Evolutionary conservation across 1,140 invertebrate species (phyloP).

Genomic region (Hyles euphorbiae): DNA sequence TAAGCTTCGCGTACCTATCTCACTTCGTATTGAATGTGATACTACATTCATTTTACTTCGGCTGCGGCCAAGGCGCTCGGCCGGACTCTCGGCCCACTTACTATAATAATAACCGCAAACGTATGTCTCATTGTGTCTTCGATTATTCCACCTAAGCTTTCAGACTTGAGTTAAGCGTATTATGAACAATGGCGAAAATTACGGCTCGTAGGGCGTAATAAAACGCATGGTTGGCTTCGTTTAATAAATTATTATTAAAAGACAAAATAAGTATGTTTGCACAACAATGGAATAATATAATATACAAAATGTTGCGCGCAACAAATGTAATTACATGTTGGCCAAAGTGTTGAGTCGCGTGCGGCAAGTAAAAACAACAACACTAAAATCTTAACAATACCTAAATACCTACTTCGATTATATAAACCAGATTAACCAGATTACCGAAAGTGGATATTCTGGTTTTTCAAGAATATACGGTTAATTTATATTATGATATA

Average conservation of each 20-base stretch:
- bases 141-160: slow-evolving; percentile 69
- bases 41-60: slow-evolving; percentile 12
- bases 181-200: slow-evolving; percentile 9
- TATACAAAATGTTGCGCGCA: no score
- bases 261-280: no score
- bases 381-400: slow-evolving; percentile 17
- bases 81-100: slow-evolving; percentile 57
- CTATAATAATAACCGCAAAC: slow-evolving; percentile 71
- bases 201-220: no score
- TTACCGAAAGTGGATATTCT: slow-evolving; percentile 47
- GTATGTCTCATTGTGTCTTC: slow-evolving; percentile 69
- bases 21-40: slow-evolving; percentile 63
- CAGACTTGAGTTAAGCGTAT: slow-evolving; percentile 61
- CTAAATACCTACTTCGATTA: slow-evolving; percentile 36
- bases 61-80: slow-evolving; percentile 15
- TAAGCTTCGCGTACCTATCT: slow-evolving; percentile 64
- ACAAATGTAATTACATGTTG: no score
- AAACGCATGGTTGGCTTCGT: no score
- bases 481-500: slow-evolving; percentile 38
- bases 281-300: no score
- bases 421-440: slow-evolving; percentile 55
- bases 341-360: no score
- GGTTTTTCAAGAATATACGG: slow-evolving; percentile 53
- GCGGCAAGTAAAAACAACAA: no score
- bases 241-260: no score